These are phyloP conservation scores for Leptinotarsa tumamoca DNA, from an alignment of 2,888 invertebrate species.

Conservation along the genomic window DNA sequence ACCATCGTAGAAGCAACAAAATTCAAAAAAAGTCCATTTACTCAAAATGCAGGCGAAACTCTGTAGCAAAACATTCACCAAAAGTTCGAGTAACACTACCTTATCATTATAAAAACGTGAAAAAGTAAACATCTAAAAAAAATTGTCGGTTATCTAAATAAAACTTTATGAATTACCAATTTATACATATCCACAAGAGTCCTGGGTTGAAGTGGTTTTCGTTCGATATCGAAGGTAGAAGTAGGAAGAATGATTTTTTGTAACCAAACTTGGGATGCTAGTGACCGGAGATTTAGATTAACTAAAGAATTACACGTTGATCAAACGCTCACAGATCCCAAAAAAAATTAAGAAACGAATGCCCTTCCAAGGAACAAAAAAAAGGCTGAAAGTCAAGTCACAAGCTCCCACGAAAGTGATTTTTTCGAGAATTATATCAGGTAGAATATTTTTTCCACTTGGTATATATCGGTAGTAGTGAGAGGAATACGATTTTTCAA, in stretches of 20 bases:
- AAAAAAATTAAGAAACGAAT: too few species aligned
- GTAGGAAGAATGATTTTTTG: slow-evolving; percentile 15
- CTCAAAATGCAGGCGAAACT: background rate
- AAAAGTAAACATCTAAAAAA: slow-evolving; percentile 38
- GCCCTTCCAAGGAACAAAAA: too few species aligned
- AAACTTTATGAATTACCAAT: slow-evolving; percentile 39
- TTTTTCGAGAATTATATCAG: too few species aligned
- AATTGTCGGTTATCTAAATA: slow-evolving; percentile 42
- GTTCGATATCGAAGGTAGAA: slow-evolving; percentile 7
- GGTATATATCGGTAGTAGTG: too few species aligned
- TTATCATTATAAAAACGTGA: slow-evolving; percentile 26
- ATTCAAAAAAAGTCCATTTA: slow-evolving; percentile 19
- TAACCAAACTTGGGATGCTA: background rate
- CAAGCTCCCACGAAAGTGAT: too few species aligned
- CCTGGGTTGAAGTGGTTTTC: slow-evolving; percentile 25
- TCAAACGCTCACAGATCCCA: too few species aligned
- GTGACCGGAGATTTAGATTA: background rate
- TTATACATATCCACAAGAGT: slow-evolving; percentile 40
- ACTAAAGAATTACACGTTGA: too few species aligned
- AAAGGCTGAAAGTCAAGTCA: too few species aligned
- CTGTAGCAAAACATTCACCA: background rate
- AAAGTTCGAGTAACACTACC: slow-evolving; percentile 16
- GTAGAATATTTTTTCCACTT: too few species aligned
- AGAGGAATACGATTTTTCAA: too few species aligned
- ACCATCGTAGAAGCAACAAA: slow-evolving; percentile 13